A percentile compares a stretch with the other conserved stretches of the same genome.
phyloP scores from a whole-genome alignment of 1,140 invertebrate genomes.

The Zaprionus camerounensis region DNA sequence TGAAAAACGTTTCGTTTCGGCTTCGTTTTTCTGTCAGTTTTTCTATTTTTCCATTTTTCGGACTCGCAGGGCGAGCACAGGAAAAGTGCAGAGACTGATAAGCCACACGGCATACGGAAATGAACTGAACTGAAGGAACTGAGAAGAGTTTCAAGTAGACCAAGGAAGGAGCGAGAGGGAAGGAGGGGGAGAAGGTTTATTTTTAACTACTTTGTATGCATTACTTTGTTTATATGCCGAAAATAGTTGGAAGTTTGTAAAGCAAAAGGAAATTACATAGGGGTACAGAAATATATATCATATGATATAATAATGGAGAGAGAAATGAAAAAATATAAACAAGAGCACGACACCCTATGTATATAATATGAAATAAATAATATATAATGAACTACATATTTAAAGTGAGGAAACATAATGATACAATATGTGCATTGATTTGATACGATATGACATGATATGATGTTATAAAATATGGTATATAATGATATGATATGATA shows the following conservation, averaged over 20 bases:
- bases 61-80: conserved; percentile 33
- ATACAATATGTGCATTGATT: background rate
- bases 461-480: background rate
- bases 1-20: conserved; percentile 35
- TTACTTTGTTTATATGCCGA: background rate
- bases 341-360: background rate
- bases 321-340: background rate
- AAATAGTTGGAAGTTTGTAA: background rate
- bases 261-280: background rate
- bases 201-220: background rate
- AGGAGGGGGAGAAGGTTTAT: background rate
- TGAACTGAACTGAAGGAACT: conserved; percentile 14
- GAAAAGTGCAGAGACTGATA: conserved; percentile 31
- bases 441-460: background rate
- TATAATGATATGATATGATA: background rate
- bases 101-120: conserved; percentile 48
- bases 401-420: background rate
- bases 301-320: background rate
- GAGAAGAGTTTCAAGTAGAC: background rate
- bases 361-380: background rate
- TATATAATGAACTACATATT: background rate
- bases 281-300: background rate
- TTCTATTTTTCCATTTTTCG: conserved; percentile 3
- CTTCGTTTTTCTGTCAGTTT: conserved; percentile 9
- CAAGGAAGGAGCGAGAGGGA: background rate